phyloP scores from a whole-genome alignment of 2,888 invertebrate genomes.

The Folsomia manolachei region DNA sequence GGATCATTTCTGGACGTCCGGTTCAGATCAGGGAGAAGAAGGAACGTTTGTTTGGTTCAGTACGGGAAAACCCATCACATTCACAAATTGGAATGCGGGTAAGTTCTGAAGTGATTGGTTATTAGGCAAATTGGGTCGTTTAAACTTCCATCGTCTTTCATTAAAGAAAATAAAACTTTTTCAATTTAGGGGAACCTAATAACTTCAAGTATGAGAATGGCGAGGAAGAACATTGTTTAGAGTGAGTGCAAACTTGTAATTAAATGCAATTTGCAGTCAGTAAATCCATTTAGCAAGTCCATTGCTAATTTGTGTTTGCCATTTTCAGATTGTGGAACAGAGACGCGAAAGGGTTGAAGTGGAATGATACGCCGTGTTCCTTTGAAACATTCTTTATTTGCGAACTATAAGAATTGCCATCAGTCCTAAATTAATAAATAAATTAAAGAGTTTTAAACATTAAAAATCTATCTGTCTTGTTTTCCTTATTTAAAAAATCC shows the following conservation, averaged over 20 bases:
- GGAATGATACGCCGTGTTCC: slow-evolving; percentile 91
- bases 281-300: not conserved
- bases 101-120: not conserved
- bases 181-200: slow-evolving; percentile 81
- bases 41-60: slow-evolving; percentile 45
- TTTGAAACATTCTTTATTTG: slow-evolving; percentile 91
- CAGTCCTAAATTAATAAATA: too few relatives aligned
- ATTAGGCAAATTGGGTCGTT: too few relatives aligned
- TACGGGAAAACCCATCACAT: slow-evolving; percentile 46
- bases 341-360: slow-evolving; percentile 85
- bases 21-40: slow-evolving; percentile 47
- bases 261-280: not conserved
- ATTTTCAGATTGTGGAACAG: slow-evolving; percentile 79
- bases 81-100: slow-evolving; percentile 48
- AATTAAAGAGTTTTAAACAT: too few relatives aligned
- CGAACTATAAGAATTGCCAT: too few relatives aligned
- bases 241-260: slow-evolving; percentile 61
- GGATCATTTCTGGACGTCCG: slow-evolving; percentile 68
- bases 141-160: not conserved
- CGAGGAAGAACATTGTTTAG: slow-evolving; percentile 87
- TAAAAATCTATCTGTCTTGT: too few relatives aligned
- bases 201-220: slow-evolving; percentile 91
- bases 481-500: not conserved
- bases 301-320: not conserved
- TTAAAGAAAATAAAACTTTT: slow-evolving; percentile 61